Percentiles rank a stretch among this genome's conserved stretches.
Evolutionary conservation across 2,888 invertebrate species (phyloP).

Genomic region (Digitonthophagus gazella): DNA sequence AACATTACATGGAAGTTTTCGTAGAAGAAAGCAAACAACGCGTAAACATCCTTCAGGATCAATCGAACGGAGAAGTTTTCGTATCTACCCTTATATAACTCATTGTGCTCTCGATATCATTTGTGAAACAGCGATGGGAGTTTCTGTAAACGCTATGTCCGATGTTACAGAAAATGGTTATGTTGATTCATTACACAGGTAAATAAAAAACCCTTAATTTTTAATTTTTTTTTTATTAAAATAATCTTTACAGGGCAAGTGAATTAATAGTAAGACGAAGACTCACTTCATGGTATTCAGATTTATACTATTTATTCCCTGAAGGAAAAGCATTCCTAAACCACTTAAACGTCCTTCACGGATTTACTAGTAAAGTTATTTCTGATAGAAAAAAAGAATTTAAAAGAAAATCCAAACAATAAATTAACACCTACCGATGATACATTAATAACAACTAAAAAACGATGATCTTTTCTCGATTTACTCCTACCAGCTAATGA

Average conservation of each 20-base stretch:
- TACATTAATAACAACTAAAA: too few species aligned
- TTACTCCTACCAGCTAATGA: conserved; percentile 34
- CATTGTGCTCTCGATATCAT: too few species aligned
- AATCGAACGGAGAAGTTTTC: conserved; percentile 37
- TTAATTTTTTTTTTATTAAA: background rate
- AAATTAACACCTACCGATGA: too few species aligned
- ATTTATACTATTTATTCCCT: conserved; percentile 1
- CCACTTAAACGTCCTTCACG: conserved; percentile 14
- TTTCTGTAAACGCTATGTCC: too few species aligned
- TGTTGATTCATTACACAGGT: conserved; percentile 17
- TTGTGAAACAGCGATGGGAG: conserved; percentile 32
- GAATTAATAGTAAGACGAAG: conserved; percentile 30
- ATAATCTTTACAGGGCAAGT: conserved; percentile 28
- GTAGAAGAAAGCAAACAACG: conserved; percentile 38
- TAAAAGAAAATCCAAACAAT: background rate
- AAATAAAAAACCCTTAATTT: background rate
- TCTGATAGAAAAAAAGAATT: conserved; percentile 11
- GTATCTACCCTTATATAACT: too few species aligned
- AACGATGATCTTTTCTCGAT: conserved; percentile 38
- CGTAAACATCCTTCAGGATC: conserved; percentile 29
- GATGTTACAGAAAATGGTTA: conserved; percentile 17
- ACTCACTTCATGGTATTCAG: background rate
- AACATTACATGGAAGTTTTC: conserved; percentile 39
- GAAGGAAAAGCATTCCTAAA: conserved; percentile 10
- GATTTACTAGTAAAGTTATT: conserved; percentile 16